Conservation (phyloP, 2,888 invertebrate species). For the Melinopterus prodromus region DNA sequence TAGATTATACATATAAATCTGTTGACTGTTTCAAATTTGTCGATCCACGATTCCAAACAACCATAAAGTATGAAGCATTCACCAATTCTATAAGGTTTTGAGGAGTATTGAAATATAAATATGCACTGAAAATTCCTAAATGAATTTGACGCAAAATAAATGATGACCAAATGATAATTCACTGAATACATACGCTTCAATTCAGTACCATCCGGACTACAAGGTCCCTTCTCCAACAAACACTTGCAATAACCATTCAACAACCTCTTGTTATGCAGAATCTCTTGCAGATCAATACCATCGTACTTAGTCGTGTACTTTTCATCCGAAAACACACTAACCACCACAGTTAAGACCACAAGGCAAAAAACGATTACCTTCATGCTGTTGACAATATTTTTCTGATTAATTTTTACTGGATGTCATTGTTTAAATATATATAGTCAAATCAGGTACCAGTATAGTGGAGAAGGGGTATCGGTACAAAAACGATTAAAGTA, state of each 20-base stretch:
- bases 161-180: too few species aligned
- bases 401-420: conserved; percentile 10
- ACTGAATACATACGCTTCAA: conserved; percentile 69
- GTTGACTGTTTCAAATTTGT: too few species aligned
- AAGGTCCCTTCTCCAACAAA: conserved; percentile 68
- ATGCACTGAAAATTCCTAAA: too few species aligned
- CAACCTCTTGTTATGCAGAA: conserved; percentile 70
- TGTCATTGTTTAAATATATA: conserved; percentile 19
- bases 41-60: too few species aligned
- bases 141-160: too few species aligned
- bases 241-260: conserved; percentile 73
- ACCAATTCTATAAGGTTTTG: too few species aligned
- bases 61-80: too few species aligned
- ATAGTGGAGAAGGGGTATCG: conserved; percentile 6
- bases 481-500: neutral
- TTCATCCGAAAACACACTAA: conserved; percentile 33
- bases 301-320: conserved; percentile 75
- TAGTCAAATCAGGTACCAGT: neutral
- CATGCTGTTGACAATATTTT: neutral
- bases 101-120: too few species aligned
- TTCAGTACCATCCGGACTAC: conserved; percentile 75
- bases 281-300: conserved; percentile 72
- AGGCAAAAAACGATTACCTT: conserved; percentile 11
- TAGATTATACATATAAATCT: too few species aligned
- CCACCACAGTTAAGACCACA: conserved; percentile 10